Evolutionary conservation across 2,113 vertebrate genomes (phyloP).

Genomic region (Loxodonta africana): DNA sequence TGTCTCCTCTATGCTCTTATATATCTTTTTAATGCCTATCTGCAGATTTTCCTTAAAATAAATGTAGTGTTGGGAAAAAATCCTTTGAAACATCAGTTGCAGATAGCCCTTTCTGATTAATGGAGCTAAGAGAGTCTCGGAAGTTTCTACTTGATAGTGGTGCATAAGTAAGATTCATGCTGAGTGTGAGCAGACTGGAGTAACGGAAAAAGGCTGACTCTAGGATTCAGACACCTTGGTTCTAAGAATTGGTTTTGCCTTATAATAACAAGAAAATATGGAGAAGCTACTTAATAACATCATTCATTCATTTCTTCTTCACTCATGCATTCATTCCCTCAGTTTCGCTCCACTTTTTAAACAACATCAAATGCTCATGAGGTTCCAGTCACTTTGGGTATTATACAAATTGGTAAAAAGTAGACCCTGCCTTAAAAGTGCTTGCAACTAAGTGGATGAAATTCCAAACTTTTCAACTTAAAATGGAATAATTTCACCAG

Average conservation of each 20-base stretch:
- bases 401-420: background rate
- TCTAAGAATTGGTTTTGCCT: background rate
- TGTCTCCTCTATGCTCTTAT: conserved; percentile 31
- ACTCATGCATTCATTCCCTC: background rate
- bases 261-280: conserved; percentile 18
- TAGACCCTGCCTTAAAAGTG: background rate
- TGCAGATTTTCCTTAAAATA: conserved; percentile 66
- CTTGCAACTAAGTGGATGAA: background rate
- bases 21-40: conserved; percentile 64
- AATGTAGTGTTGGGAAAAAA: conserved; percentile 53
- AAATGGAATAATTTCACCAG: background rate
- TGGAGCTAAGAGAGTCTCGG: conserved; percentile 28
- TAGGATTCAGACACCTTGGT: background rate
- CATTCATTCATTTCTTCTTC: background rate
- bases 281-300: background rate
- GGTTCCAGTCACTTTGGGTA: background rate
- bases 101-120: conserved; percentile 54
- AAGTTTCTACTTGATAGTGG: conserved; percentile 45
- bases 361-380: background rate
- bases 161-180: background rate
- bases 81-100: conserved; percentile 41
- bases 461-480: background rate
- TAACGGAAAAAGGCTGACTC: background rate
- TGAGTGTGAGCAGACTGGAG: background rate
- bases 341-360: background rate